Evolutionary conservation across 2,888 invertebrate genomes (phyloP), one percentile per base, ranked within the genome.

Genomic region (Callimorpha dominula): DNA sequence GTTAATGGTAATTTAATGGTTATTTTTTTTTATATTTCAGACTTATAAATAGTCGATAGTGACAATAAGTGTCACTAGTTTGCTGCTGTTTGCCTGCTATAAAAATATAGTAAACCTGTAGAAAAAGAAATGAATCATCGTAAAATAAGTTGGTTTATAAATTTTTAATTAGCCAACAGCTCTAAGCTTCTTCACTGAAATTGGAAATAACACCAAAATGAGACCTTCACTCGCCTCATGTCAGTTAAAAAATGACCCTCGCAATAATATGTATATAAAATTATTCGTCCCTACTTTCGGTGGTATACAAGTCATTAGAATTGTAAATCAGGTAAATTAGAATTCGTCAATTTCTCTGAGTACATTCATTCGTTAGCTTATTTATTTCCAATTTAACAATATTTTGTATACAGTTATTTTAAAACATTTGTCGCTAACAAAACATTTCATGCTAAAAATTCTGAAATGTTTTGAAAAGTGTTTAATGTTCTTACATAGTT

Each of bases 211-310:
- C 20, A 54, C 46, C 54, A 50, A 50, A 60, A 66, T 42, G 46
- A n/a, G 50, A 43, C n/a, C 42, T 43, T 63, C 40, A 46, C 54
- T 54, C 54, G 20, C 20, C 11, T 65, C 43, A n/a, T 40, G 68
- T 54, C 60, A 69, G 43, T 65, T 60, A 84, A 88, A 90, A 91
- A 91, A 90, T 86, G 87, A 87, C 87, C 85, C 86, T 82, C 78
- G 80, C 90, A 91, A 92, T 92, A 91, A 92, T 92, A 92, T 89
- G 89, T 89, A 88, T 89, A 89, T 89, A 88, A 89, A 90, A 88
- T 88, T 88, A 92, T 90, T 89, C 83, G 83, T 82, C 79, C 85
- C 86, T 86, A 86, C 85, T 89, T 81, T 81, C 81, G 84, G 80
- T 86, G 81, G 85, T 88, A 87, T 90, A 90, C 88, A 92, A 90